Conservation (phyloP, 2,113 vertebrate genomes). For the Hyperoodon ampullatus region DNA sequence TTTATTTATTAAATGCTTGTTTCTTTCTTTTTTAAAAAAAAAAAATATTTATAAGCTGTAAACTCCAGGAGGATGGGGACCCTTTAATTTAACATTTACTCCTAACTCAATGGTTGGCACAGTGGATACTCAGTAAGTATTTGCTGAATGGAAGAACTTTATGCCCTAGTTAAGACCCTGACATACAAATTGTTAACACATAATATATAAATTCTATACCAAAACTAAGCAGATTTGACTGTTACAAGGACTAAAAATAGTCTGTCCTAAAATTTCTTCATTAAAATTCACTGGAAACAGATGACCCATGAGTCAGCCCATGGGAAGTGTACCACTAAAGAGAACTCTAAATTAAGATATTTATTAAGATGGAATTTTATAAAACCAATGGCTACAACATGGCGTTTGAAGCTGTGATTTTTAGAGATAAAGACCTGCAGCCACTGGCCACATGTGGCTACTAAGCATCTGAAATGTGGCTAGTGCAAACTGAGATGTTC, state of each 20-base stretch:
- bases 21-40: neutral
- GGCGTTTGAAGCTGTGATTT: neutral
- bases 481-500: neutral
- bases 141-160: slow-evolving; percentile 25
- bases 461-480: slow-evolving; percentile 11
- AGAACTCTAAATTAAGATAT: slow-evolving; percentile 35
- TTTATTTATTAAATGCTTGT: neutral
- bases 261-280: slow-evolving; percentile 11
- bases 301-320: neutral
- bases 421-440: neutral
- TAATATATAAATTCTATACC: neutral
- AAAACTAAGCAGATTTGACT: slow-evolving; percentile 6
- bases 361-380: slow-evolving; percentile 4
- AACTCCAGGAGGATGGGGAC: neutral
- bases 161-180: neutral
- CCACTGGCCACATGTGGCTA: neutral
- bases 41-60: neutral
- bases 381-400: slow-evolving; percentile 1
- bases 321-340: neutral
- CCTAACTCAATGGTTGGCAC: neutral
- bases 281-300: slow-evolving; percentile 46
- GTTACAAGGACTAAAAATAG: neutral
- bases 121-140: neutral
- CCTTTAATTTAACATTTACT: slow-evolving; percentile 4
- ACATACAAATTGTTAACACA: neutral